Conservation (phyloP, 2,888 invertebrate genomes). For the Protonemura montana region DNA sequence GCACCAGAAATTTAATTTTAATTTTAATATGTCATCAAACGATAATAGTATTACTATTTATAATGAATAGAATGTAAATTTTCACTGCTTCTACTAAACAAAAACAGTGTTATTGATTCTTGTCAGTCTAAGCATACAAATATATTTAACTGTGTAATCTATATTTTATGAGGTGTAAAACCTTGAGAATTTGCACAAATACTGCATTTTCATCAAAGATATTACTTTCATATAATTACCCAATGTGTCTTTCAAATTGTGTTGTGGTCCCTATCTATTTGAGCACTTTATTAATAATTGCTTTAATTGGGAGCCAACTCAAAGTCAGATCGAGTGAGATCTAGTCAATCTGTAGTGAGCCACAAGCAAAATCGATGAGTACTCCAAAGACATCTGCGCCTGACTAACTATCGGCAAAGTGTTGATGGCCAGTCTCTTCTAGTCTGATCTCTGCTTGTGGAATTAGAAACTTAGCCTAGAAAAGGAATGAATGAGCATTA, state of each 20-base stretch:
- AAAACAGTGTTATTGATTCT: not conserved
- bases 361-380: slow-evolving; percentile 40
- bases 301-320: not conserved
- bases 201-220: not conserved
- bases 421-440: slow-evolving; percentile 9
- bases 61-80: not conserved
- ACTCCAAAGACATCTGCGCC: not conserved
- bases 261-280: not conserved
- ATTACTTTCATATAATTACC: not conserved
- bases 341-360: slow-evolving; percentile 46
- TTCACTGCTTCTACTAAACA: not conserved
- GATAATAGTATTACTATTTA: slow-evolving; percentile 2
- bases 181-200: not conserved
- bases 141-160: not conserved
- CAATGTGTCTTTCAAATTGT: slow-evolving; percentile 33
- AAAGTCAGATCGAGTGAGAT: slow-evolving; percentile 42
- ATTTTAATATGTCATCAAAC: slow-evolving; percentile 12
- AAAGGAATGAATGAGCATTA: not conserved
- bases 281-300: not conserved
- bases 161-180: not conserved
- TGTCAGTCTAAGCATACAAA: not conserved
- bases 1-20: not conserved
- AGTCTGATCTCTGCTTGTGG: slow-evolving; percentile 42
- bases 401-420: not conserved
- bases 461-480: not conserved